These are phyloP conservation scores for Fopius arisanus DNA, from an alignment of 1,140 invertebrate genomes.

Conservation along the genomic window DNA sequence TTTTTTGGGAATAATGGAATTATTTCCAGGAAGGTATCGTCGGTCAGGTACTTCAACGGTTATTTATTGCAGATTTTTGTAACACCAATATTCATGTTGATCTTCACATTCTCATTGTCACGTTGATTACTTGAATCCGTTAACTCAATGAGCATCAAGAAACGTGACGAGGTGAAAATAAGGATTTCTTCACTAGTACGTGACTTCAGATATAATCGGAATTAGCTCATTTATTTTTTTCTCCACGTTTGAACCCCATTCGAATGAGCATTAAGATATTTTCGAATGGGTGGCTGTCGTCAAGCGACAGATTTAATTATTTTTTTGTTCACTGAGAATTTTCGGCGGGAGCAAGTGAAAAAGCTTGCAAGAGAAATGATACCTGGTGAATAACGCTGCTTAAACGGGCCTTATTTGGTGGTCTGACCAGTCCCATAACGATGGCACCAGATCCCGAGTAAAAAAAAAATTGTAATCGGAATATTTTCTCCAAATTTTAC, in stretches of 20 bases:
- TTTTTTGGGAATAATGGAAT: too few relatives aligned
- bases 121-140: not conserved
- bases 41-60: too few relatives aligned
- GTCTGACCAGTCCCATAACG: slow-evolving; percentile 13
- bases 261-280: not conserved
- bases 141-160: not conserved
- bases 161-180: not conserved
- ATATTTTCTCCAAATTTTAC: too few relatives aligned
- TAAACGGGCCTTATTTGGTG: slow-evolving; percentile 45
- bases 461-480: too few relatives aligned
- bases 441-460: too few relatives aligned
- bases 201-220: not conserved
- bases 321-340: not conserved
- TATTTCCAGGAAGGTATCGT: too few relatives aligned
- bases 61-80: too few relatives aligned
- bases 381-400: too few relatives aligned
- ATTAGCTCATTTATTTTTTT: not conserved
- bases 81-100: not conserved
- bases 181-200: not conserved
- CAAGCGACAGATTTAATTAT: too few relatives aligned
- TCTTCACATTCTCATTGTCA: not conserved
- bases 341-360: not conserved
- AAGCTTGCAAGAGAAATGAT: not conserved
- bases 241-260: not conserved
- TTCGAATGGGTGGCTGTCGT: not conserved